phyloP scores from a whole-genome alignment of 1,140 invertebrate species.

The Euwallacea similis region DNA sequence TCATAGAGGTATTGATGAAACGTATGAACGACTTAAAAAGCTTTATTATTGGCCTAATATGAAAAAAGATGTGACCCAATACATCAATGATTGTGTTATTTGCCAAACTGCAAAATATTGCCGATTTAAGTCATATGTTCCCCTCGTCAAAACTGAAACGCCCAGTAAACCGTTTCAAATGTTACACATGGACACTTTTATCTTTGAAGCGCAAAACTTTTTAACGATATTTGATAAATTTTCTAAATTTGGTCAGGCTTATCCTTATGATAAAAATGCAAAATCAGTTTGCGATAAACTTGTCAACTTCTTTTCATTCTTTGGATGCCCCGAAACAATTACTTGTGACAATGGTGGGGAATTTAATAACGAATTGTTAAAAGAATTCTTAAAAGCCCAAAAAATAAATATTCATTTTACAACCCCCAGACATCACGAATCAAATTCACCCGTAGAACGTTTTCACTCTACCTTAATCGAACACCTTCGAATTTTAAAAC shows the following conservation, averaged over 20 bases:
- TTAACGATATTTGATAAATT: constrained; percentile 36
- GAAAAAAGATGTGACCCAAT: constrained; percentile 16
- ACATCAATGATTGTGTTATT: constrained; percentile 13
- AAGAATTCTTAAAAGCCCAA: constrained; percentile 6
- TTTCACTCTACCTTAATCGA: constrained; percentile 17
- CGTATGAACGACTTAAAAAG: no score
- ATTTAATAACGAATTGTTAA: constrained; percentile 40
- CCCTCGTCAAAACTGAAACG: constrained; percentile 23
- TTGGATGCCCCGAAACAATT: constrained; percentile 36
- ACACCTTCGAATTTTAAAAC: neutral
- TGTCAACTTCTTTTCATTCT: constrained; percentile 35
- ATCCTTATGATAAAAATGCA: constrained; percentile 13
- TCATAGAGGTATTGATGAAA: no score
- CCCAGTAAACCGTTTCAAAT: constrained; percentile 36
- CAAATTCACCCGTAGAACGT: constrained; percentile 15
- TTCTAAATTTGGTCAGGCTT: constrained; percentile 37
- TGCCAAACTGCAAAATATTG: constrained; percentile 16
- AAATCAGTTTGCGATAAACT: constrained; percentile 27
- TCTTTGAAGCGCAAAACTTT: constrained; percentile 28
- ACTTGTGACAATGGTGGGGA: constrained; percentile 39
- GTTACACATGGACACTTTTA: constrained; percentile 32
- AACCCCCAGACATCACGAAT: constrained; percentile 44
- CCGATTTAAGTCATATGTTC: constrained; percentile 17
- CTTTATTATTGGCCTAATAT: constrained; percentile 17
- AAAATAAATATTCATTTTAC: constrained; percentile 34